Base-by-base conservation (phyloP, 2,888 invertebrate species). In the Trichogramma evanescens region DNA sequence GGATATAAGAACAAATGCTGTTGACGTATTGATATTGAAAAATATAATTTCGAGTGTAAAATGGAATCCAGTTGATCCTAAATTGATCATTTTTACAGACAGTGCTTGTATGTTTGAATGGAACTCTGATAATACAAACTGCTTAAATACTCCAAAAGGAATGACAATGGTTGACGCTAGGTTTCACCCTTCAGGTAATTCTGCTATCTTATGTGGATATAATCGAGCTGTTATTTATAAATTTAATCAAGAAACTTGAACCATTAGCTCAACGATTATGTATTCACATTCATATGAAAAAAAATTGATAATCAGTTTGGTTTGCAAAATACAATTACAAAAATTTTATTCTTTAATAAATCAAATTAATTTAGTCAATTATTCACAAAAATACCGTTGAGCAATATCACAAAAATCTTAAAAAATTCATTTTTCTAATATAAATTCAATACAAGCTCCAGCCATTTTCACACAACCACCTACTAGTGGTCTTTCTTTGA, bases 391-490 rank as follows among this genome's bases (percentile, higher is more conserved):
- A 42, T 52, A 10, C 9, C 10, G 5, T n/a, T 10, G n/a, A 42
- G 48, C 10, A 13, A 48, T 13, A 51, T 56, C 54, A 26, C 26
- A 26, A 26, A 1, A 26, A 26, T 26, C 26, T 26, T 26, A 26
- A 26, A 26, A 26, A 53, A 59, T 61, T 54, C 50, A 61, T 55
- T 51, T 48, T 59, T 58, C 44, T 7, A 59, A 4, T 44, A 53
- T 51, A n/a, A 63, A 39, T 48, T 44, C 62, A 3, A 72, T 64
- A 58, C 68, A 79, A 9, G 83, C 83, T 13, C 84, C 83, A 55
- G 85, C 81, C 82, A 86, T 84, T 80, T 87, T 87, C 60, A 81
- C 79, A 6, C 87, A 87, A 8, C 86, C 87, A 49, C 80, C 81
- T 86, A 86, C 86, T 73, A 85, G 82, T 66, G 81, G 82, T 3